Evolutionary conservation across 1,140 invertebrate species (phyloP), one percentile per base, ranked within the genome.

Genomic region (Drosophila azteca): DNA sequence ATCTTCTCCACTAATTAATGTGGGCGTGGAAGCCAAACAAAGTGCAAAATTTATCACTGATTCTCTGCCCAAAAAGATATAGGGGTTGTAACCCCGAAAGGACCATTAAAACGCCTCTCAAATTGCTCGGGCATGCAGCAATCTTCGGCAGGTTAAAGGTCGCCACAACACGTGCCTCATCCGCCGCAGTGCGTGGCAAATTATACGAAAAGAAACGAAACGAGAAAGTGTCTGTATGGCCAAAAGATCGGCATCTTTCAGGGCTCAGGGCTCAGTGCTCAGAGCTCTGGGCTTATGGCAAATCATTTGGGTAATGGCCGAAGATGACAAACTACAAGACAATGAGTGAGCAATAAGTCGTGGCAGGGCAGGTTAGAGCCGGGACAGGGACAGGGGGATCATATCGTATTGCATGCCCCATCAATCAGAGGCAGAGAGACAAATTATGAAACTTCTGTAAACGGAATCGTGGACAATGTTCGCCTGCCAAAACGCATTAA

Each of bases 401-500:
- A 46, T 39, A 13, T 39, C 35, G 49, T 52, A 76, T 51, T 55
- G 51, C 72, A 39, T 39, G 65, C 45, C 24, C 64, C 66, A 69
- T 70, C 73, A 62, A 62, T 53, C 72, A 63, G 54, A 53, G 63
- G 43, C 52, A 54, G 29, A 54, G 29, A 66, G 45, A 76, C 71
- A 76, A 76, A 76, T 63, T 68, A 67, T 77, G 72, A 67, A 76
- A 76, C 71, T 76, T 74, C 64, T 75, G 53, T 66, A 65, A 74
- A 57, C 72, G 70, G 11, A 66, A 65, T 64, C 59, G 44, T 64
- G 52, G 64, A 65, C 82, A 85, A 80, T 77, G 79, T 81, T 81
- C 35, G 66, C 49, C 77, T 74, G 68, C 76, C 61, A 77, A 85
- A 81, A 77, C 76, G 83, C 83, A 88, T 88, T 88, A 88, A 88